These are phyloP conservation scores for Hydrozoanthus gracilis DNA, from an alignment of 92 coral and sea anemone species.

Conservation along the genomic window DNA sequence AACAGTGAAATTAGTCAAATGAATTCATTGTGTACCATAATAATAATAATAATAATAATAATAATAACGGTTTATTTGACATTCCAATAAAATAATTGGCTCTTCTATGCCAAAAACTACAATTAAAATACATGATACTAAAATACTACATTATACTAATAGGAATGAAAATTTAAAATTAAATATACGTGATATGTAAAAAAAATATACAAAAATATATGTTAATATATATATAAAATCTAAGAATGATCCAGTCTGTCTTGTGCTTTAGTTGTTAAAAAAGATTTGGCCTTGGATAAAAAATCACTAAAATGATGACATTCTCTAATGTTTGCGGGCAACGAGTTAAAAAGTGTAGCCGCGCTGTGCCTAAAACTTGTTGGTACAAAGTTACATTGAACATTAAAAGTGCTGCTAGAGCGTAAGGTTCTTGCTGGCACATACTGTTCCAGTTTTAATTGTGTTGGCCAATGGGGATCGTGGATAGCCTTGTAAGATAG, in stretches of 20 bases:
- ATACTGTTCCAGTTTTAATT: slow-evolving; percentile 14
- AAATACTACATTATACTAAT: too few relatives aligned
- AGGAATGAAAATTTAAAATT: too few relatives aligned
- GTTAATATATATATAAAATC: background rate
- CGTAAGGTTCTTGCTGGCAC: slow-evolving; percentile 17
- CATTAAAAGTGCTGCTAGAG: slow-evolving; percentile 10
- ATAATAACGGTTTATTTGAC: too few relatives aligned
- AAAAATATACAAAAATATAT: background rate
- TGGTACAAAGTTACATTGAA: background rate
- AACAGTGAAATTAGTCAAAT: too few relatives aligned
- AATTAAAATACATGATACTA: too few relatives aligned
- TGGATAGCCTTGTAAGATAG: background rate
- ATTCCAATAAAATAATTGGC: too few relatives aligned
- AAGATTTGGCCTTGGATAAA: background rate
- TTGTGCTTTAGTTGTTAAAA: slow-evolving; percentile 5
- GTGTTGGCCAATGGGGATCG: background rate
- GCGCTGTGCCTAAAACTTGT: slow-evolving; percentile 10
- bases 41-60: too few relatives aligned
- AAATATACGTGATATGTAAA: too few relatives aligned
- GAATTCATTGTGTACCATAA: too few relatives aligned
- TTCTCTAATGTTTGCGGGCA: background rate
- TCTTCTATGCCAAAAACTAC: too few relatives aligned
- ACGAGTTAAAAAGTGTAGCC: background rate
- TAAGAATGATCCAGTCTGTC: background rate
- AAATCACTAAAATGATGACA: background rate